phyloP scores from a whole-genome alignment of 2,797 vertebrate species.

The Ctenosaura bakeri region DNA sequence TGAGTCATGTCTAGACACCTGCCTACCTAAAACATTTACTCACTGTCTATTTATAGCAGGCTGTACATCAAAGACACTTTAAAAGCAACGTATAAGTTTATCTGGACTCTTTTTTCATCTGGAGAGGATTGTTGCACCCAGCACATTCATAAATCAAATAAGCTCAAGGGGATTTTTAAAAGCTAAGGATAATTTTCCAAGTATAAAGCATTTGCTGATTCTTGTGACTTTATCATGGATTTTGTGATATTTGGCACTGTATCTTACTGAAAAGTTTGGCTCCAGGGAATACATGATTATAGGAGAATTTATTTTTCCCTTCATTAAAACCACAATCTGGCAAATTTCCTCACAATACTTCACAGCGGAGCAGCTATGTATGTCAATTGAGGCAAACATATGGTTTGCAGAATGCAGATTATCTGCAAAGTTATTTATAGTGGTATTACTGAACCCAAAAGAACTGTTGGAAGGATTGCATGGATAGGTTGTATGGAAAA shows the following conservation, averaged over 20 bases:
- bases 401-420: not conserved
- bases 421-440: not conserved
- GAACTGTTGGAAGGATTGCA: not conserved
- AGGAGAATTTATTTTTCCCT: not conserved
- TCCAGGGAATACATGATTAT: not conserved
- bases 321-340: slow-evolving; percentile 2
- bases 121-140: slow-evolving; percentile 4
- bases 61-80: slow-evolving; percentile 13
- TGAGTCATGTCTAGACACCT: slow-evolving; percentile 42
- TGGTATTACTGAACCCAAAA: not conserved
- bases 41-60: slow-evolving; percentile 37
- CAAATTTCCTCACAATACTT: slow-evolving; percentile 1
- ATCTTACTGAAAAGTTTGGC: slow-evolving; percentile 8
- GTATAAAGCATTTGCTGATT: slow-evolving; percentile 1
- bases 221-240: slow-evolving; percentile 12
- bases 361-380: not conserved
- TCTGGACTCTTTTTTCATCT: slow-evolving; percentile 12
- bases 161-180: slow-evolving; percentile 26
- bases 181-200: slow-evolving; percentile 7
- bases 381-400: not conserved
- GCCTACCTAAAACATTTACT: slow-evolving; percentile 26
- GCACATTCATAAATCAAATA: slow-evolving; percentile 35
- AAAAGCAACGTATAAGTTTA: slow-evolving; percentile 35
- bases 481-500: not conserved
- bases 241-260: slow-evolving; percentile 16